These are phyloP conservation scores for Dolichomitus sp. DNA, from an alignment of 2,888 invertebrate genomes.

Conservation along the genomic window DNA sequence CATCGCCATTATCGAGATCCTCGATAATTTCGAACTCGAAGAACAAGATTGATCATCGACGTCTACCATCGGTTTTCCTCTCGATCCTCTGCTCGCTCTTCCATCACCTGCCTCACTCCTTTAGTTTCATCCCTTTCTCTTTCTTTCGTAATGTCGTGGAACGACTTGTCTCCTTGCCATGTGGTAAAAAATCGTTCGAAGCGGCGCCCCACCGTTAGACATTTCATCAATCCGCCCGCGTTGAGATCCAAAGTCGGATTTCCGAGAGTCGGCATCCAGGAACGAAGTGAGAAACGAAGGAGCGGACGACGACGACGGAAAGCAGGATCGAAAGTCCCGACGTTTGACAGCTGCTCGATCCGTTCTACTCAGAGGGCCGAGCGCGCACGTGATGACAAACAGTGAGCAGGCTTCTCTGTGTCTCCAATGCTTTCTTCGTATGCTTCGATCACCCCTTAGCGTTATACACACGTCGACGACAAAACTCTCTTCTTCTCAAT, in stretches of 20 bases:
- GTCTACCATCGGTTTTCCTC: slow-evolving; percentile 40
- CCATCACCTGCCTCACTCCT: slow-evolving; percentile 28
- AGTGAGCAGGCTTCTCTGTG: slow-evolving; percentile 17
- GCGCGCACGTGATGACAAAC: slow-evolving; percentile 44
- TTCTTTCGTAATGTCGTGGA: slow-evolving; percentile 27
- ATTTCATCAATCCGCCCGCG: slow-evolving; percentile 62
- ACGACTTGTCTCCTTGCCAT: slow-evolving; percentile 22
- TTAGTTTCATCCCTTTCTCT: slow-evolving; percentile 3
- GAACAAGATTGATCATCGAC: slow-evolving; percentile 67
- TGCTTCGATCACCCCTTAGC: slow-evolving; percentile 1
- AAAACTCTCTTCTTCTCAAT: slow-evolving; percentile 46
- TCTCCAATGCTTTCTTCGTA: slow-evolving; percentile 6
- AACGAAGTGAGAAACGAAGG: slow-evolving; percentile 18
- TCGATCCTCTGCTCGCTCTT: slow-evolving; percentile 23
- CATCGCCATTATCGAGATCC: slow-evolving; percentile 48
- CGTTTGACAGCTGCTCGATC: slow-evolving; percentile 58
- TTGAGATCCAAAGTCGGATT: slow-evolving; percentile 51
- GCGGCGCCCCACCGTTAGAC: slow-evolving; percentile 48
- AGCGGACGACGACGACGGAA: slow-evolving; percentile 26
- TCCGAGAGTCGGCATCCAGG: slow-evolving; percentile 12
- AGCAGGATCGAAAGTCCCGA: slow-evolving; percentile 34
- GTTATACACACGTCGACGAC: not conserved
- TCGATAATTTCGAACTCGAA: slow-evolving; percentile 67
- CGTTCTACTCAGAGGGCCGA: slow-evolving; percentile 25
- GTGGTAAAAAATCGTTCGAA: slow-evolving; percentile 63